phyloP scores from a whole-genome alignment of 2,797 vertebrate species.

The Alca torda region DNA sequence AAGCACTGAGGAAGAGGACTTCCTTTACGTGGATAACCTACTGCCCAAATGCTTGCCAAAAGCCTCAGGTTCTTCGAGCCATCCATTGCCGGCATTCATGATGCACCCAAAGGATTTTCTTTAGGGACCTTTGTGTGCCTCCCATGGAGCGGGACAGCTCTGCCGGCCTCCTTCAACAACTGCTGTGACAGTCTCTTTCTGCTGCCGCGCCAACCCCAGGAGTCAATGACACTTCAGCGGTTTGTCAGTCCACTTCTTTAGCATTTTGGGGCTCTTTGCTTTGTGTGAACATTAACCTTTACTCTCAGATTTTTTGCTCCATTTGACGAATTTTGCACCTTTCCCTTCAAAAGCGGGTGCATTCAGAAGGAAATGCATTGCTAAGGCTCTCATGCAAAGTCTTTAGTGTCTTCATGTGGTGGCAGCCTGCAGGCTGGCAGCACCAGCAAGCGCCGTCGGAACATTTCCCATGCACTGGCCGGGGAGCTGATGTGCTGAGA shows the following conservation, averaged over 20 bases:
- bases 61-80: background rate
- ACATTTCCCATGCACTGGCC: accelerated
- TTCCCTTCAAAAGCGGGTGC: background rate
- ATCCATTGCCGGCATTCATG: background rate
- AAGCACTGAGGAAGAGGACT: background rate
- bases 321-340: background rate
- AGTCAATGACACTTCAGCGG: background rate
- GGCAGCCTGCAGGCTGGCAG: background rate
- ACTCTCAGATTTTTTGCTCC: background rate
- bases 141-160: background rate
- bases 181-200: background rate
- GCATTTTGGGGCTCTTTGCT: background rate
- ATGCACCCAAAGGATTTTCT: background rate
- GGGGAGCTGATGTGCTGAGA: background rate
- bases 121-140: background rate
- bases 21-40: background rate
- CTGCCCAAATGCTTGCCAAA: background rate
- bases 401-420: background rate
- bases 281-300: background rate
- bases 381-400: background rate
- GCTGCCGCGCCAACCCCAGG: background rate
- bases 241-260: background rate
- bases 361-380: background rate
- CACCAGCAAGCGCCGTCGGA: background rate
- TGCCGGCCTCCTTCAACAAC: background rate